Base-by-base conservation (phyloP, 2,888 invertebrate genomes). In the Hydriomena furcata region DNA sequence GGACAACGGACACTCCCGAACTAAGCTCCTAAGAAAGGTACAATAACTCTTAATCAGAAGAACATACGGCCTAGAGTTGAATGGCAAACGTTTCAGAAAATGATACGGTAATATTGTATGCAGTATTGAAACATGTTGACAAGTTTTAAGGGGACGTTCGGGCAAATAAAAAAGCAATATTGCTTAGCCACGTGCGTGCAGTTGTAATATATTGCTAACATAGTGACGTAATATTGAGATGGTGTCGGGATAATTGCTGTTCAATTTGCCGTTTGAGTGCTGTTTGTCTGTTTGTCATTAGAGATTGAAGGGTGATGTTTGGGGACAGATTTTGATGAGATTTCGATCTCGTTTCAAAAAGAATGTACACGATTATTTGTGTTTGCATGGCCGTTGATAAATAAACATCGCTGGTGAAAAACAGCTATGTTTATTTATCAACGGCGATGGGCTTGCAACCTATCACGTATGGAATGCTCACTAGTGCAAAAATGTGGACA, bases 121-220 rank as follows among this genome's bases (percentile, higher is more conserved):
- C 32, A 47, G 52, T 61, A 73, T 74, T 64, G 76, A 79, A 81
- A 84, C 80, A 85, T 82, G 87, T 85, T 87, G 87, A 84, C 89
- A 87, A 86, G 72, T 82, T 81, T 81, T 77, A 74, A 83, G 82
- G 83, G 61, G 82, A 76, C 66, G 72, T 71, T 73, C 69, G 68
- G 76, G 71, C 84, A 88, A 89, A 89, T 89, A 89, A 89, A 89
- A 88, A 88, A 83, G 83, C 77, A 87, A 88, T 88, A 88, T 83
- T 65, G 69, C 20, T 27, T 53, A 66, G 84, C 61, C 89, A 86
- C 89, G 89, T 84, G 87, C 64, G 66, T 60, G 44, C 64, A 65
- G 69, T 61, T 65, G 66, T 73, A 71, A 81, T 81, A 81, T 84
- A 40, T 51, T 45, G 24, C 31, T 45, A 45, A 68, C 71, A 66